Evolutionary conservation across 2,888 invertebrate genomes (phyloP), one percentile per base, ranked within the genome.

Genomic region (Lissocephala sabroskyi): DNA sequence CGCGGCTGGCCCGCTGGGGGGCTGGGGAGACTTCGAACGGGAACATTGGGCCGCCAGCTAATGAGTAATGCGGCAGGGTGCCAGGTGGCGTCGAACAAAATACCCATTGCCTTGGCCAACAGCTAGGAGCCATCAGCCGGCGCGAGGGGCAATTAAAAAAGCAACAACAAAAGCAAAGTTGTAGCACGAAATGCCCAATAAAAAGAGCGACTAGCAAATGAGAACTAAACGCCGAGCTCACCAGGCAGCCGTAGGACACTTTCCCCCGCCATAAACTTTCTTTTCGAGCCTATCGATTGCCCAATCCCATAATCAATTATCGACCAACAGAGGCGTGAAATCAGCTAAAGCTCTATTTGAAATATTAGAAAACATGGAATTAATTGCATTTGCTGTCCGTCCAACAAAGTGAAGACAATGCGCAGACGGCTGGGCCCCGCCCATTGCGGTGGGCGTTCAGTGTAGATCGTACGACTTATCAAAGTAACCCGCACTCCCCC

Each of bases 81-180:
- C 30, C 30, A 30, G 30, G 30, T 30, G 53, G 43, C 47, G 41
- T 17, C 36, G 36, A 26, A 45, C 30, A 45, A 19, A 28, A 18
- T 36, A 28, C 39, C 11, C 30, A 10, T n/a, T n/a, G n/a, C n/a
- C n/a, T n/a, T n/a, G n/a, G n/a, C n/a, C n/a, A n/a, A n/a, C n/a
- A n/a, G n/a, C n/a, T n/a, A n/a, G n/a, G n/a, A n/a, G n/a, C n/a
- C n/a, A n/a, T n/a, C 30, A 11, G n/a, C 30, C 9, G 10, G 11
- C 30, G 30, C 30, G 30, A n/a, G 30, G 30, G 11, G 30, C 30
- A 30, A 30, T 30, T 30, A 30, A 30, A 30, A 39, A 10, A 41
- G 16, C 18, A 43, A 18, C 32, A 32, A 32, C 9, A 43, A 28
- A 32, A 43, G 13, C 14, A 23, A 39, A 18, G 6, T 13, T 39